Evolutionary conservation across 2,797 vertebrate genomes (phyloP), one percentile per base, ranked within the genome.

Genomic region (Anguilla anguilla): DNA sequence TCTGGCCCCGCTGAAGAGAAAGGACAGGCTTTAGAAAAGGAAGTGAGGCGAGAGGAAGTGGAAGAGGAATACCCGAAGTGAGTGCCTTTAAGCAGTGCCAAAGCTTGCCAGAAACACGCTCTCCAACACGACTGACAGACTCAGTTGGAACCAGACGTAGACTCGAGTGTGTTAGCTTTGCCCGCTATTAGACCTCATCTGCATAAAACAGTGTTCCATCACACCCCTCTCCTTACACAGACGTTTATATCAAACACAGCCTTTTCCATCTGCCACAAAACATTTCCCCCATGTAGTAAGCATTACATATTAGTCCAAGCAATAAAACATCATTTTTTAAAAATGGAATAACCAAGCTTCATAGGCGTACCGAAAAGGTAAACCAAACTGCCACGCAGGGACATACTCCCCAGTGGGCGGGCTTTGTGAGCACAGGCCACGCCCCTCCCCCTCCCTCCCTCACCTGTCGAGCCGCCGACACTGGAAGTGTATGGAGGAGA

Each of bases 401-500:
- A 19, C 7, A 4, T 3, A 9, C 22, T 49, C 77, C 77, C 77
- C 43, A 9, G 77, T 9, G 43, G 22, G 7, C 43, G 10, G 22
- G 77, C 77, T 19, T 25, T 43, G 74, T 17, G 39, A 46, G 74
- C 13, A 0, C 35, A 5, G 39, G 39, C 74, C 74, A 79, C 74
- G n/a, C 64, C 64, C 25, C 7, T 3, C 57, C 57, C 53, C 46
- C n/a, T 35, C 86, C 35, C 86, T 25, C 49, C 64, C 95, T 96
- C 93, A 99, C 98, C 99, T 99, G 97, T 99, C 99, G 87, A 99
- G 96, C 91, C 99, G 97, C 95, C 99, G 97, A 95, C 99, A 99
- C 94, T 99, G 99, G 97, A 99, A 99, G 95, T 99, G 99, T 94
- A 99, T 99, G 91, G 99, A 99, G 9, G 99, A 99, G 81, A 99